Evolutionary conservation across 37 sponge, comb jelly and placozoan species (phyloP), one percentile per base, ranked within the genome.

Genomic region (Mnemiopsis leidyi): DNA sequence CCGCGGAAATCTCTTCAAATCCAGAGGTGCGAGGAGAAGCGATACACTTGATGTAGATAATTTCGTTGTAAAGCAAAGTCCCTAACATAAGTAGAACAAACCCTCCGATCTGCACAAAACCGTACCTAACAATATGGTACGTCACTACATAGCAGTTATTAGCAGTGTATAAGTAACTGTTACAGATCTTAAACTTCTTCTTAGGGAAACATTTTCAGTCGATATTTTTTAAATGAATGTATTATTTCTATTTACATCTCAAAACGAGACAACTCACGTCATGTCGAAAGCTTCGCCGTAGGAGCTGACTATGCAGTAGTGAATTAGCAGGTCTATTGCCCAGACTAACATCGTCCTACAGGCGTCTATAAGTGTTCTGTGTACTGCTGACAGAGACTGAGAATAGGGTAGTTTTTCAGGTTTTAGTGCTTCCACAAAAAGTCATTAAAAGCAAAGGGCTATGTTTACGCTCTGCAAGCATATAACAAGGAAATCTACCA

Each of bases 191-290:
- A n/a, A n/a, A n/a, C n/a, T n/a, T n/a, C n/a, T n/a, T n/a, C n/a
- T n/a, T n/a, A n/a, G n/a, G n/a, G n/a, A n/a, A n/a, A n/a, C n/a
- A n/a, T n/a, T n/a, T n/a, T n/a, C n/a, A n/a, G n/a, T n/a, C n/a
- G n/a, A n/a, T n/a, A n/a, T n/a, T n/a, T n/a, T n/a, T n/a, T n/a
- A n/a, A n/a, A n/a, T n/a, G n/a, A n/a, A n/a, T n/a, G n/a, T n/a
- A n/a, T n/a, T n/a, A n/a, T n/a, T n/a, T n/a, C n/a, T n/a, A n/a
- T n/a, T n/a, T n/a, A n/a, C n/a, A n/a, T n/a, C n/a, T n/a, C n/a
- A n/a, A n/a, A n/a, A n/a, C n/a, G n/a, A n/a, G n/a, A n/a, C n/a
- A 48, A 85, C 90, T 85, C 48, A 85, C 90, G 90, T 85, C 90
- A 85, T 85, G 48, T 85, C 90, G 24, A 85, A 85, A 18, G 40